phyloP scores from a whole-genome alignment of 2,113 vertebrate species.

The Cyphomyrus plagiostoma region DNA sequence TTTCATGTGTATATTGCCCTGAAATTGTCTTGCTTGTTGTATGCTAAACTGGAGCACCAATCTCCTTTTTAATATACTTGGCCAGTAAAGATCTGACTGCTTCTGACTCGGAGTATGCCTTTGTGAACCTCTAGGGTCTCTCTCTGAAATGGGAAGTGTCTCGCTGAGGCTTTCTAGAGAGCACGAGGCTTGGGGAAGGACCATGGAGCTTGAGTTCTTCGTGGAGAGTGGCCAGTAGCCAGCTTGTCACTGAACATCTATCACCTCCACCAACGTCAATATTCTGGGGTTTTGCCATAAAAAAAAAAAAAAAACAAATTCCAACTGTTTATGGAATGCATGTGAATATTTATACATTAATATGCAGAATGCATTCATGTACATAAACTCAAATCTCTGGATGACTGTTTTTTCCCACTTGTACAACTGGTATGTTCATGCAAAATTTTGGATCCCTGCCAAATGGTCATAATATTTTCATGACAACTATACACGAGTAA shows the following conservation, averaged over 20 bases:
- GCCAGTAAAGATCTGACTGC: not conserved
- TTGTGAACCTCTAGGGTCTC: not conserved
- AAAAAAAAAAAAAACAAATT: not conserved
- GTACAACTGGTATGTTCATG: not conserved
- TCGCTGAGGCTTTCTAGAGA: not conserved
- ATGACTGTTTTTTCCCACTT: not conserved
- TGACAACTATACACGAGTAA: not conserved
- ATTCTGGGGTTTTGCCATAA: not conserved
- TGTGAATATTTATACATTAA: not conserved
- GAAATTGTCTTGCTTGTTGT: not conserved
- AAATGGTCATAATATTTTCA: not conserved
- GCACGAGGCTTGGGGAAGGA: not conserved
- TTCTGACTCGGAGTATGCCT: not conserved
- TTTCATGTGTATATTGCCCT: not conserved
- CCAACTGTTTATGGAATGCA: not conserved
- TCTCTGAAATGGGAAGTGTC: not conserved
- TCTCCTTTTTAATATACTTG: too few relatives aligned
- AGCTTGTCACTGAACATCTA: not conserved
- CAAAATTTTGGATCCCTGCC: not conserved
- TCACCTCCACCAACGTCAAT: not conserved
- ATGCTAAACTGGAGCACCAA: not conserved
- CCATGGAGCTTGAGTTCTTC: not conserved
- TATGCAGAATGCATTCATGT: not conserved
- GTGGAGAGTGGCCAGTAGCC: not conserved
- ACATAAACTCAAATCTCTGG: not conserved